Base-by-base conservation (phyloP, 2,888 invertebrate genomes). In the Ectropis crepuscularia region DNA sequence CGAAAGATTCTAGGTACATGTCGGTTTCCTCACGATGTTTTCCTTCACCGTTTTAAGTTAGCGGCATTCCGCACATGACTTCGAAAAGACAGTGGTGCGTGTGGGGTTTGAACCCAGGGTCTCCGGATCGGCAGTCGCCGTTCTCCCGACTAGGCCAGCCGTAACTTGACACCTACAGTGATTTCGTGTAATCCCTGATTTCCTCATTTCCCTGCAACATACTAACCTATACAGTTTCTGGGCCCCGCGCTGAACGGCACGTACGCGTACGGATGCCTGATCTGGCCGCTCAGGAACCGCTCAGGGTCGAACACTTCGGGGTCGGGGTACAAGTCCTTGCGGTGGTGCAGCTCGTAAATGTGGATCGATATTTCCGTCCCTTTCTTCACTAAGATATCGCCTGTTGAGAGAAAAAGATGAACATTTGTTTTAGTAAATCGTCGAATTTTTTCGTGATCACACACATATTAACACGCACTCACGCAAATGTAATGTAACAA, bases 291-390 rank as follows among this genome's bases (percentile, higher is more conserved):
- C 0, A 95, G 91, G 54, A 95, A 86, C 94, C 90, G 68, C 70
- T 96, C 95, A 0, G 95, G 94, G n/a, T 94, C 81, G 85, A 96
- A 96, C 67, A 95, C 84, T 61, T 96, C 95, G 0, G 96, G 96
- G 61, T 96, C 92, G 0, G 95, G 93, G 86, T 94, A 96, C 64
- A 94, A 84, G 6, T 93, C 88, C 0, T 94, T 92, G 77, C 95
- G 93, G 6, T 94, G 92, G 78, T 96, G 96, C 7, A 95, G 74
- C 73, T 95, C 94, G 71, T 88, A 95, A 10, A 95, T 93, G 53
- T 94, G 93, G 0, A 95, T 74, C 61, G 91, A 92, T 0, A 94
- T 78, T 51, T 89, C 82, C 0, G 90, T 77, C 1, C 89, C 88
- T 53, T 83, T 83, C 4, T 94, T 94, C 54, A 95, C 74, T 0